A percentile compares a stretch with the other conserved stretches of the same genome.
Conservation (phyloP, 2,113 vertebrate species). For the Trinectes maculatus region DNA sequence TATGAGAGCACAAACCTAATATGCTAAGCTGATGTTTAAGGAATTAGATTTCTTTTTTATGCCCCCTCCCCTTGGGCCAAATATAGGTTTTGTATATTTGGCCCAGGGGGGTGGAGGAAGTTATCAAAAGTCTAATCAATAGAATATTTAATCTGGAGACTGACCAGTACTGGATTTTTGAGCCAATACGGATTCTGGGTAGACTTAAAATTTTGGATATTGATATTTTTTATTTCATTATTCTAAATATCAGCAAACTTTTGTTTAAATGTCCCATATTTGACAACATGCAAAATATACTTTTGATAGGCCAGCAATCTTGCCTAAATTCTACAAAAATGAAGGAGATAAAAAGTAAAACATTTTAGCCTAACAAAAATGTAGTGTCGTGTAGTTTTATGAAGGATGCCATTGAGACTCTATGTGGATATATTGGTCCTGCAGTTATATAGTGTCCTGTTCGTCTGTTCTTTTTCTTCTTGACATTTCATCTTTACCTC, state of each 20-base stretch:
- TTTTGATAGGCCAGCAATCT: neutral
- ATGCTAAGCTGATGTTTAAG: conserved; percentile 45
- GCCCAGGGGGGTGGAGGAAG: conserved; percentile 1
- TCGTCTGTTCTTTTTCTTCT: neutral
- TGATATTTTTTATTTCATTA: no score
- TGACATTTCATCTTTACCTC: conserved; percentile 44
- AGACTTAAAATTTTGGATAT: neutral
- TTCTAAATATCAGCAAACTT: no score
- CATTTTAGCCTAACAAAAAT: neutral
- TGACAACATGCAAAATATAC: no score
- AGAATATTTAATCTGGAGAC: conserved; percentile 6
- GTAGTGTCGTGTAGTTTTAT: neutral
- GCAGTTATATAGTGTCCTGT: neutral
- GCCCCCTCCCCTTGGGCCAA: conserved; percentile 19
- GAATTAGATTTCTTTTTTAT: conserved; percentile 40
- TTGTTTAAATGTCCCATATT: no score
- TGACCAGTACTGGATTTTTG: neutral
- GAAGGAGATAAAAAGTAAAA: no score
- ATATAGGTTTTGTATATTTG: conserved; percentile 19
- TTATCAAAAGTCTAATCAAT: conserved; percentile 26
- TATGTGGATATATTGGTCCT: neutral
- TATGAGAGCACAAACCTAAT: conserved; percentile 51
- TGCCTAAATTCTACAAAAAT: no score
- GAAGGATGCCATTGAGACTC: neutral
- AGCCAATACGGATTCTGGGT: neutral